A percentile compares a stretch with the other conserved stretches of the same genome.
Conservation (phyloP, 2,888 invertebrate genomes). For the Eledona agricola region DNA sequence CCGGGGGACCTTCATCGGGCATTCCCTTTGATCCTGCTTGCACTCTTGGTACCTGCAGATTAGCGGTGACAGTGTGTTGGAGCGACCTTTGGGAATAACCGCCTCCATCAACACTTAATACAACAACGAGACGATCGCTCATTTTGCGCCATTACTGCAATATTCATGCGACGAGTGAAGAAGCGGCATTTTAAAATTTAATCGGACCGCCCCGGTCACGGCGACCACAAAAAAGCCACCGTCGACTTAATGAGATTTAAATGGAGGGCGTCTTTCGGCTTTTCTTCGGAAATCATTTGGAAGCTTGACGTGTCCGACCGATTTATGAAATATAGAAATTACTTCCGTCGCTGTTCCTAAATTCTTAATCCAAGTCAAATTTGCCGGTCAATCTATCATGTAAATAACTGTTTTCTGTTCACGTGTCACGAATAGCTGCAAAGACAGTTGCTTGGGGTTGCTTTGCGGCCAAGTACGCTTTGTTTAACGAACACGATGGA, state of each 20-base stretch:
- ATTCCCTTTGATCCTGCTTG: slow-evolving; percentile 51
- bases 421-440: slow-evolving; percentile 34
- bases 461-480: slow-evolving; percentile 13
- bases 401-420: slow-evolving; percentile 35
- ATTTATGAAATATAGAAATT: slow-evolving; percentile 32
- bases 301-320: slow-evolving; percentile 14
- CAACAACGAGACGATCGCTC: slow-evolving; percentile 32
- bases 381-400: slow-evolving; percentile 38
- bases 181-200: slow-evolving; percentile 31
- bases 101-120: slow-evolving; percentile 33
- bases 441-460: slow-evolving; percentile 33
- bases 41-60: slow-evolving; percentile 49
- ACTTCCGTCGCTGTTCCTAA: slow-evolving; percentile 11
- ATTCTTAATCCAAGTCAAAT: slow-evolving; percentile 32
- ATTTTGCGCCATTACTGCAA: slow-evolving; percentile 36
- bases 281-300: slow-evolving; percentile 1
- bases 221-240: slow-evolving; percentile 13
- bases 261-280: slow-evolving; percentile 1
- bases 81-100: slow-evolving; percentile 37
- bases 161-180: slow-evolving; percentile 26
- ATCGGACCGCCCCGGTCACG: slow-evolving; percentile 16
- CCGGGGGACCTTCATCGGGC: slow-evolving; percentile 41
- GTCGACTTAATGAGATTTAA: slow-evolving; percentile 27
- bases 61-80: slow-evolving; percentile 50
- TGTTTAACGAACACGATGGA: slow-evolving; percentile 22